A percentile compares a stretch with the other conserved stretches of the same genome.
Evolutionary conservation across 2,113 vertebrate species (phyloP).

Genomic region (Alosa alosa): DNA sequence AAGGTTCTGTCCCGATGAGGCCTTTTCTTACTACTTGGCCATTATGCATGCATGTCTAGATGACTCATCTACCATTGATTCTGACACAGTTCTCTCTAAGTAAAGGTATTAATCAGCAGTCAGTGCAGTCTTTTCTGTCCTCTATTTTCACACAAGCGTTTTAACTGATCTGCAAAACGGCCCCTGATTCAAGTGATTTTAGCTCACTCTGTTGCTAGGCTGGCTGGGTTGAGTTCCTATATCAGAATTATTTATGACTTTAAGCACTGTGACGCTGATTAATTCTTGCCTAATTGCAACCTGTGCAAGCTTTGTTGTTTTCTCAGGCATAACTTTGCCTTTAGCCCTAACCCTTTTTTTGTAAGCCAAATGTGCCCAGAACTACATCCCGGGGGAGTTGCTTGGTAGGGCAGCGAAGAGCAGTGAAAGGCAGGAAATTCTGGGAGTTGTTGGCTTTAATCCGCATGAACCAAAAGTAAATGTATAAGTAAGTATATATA

Average conservation of each 20-base stretch:
- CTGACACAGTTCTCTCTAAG: slow-evolving; percentile 37
- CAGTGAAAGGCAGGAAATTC: too few relatives aligned
- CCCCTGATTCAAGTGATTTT: slow-evolving; percentile 40
- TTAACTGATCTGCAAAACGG: slow-evolving; percentile 57
- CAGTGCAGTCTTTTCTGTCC: slow-evolving; percentile 34
- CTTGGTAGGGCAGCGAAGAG: too few relatives aligned
- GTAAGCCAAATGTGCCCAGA: slow-evolving; percentile 60
- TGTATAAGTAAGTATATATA: too few relatives aligned
- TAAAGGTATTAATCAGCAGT: background rate
- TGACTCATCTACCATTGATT: slow-evolving; percentile 67
- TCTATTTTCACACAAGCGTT: slow-evolving; percentile 59
- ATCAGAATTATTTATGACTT: slow-evolving; percentile 60
- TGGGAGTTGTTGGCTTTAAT: too few relatives aligned
- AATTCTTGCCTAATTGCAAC: slow-evolving; percentile 67
- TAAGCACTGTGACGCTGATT: slow-evolving; percentile 58
- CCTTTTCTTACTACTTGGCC: slow-evolving; percentile 48
- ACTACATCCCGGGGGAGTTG: slow-evolving; percentile 1
- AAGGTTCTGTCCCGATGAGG: slow-evolving; percentile 40
- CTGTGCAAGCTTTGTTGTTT: slow-evolving; percentile 58
- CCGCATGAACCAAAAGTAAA: too few relatives aligned
- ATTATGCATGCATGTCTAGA: slow-evolving; percentile 54
- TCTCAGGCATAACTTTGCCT: slow-evolving; percentile 53
- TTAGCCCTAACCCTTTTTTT: slow-evolving; percentile 62
- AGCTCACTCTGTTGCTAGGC: slow-evolving; percentile 39
- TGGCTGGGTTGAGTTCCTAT: slow-evolving; percentile 12